Evolutionary conservation across 2,888 invertebrate species (phyloP), one percentile per base, ranked within the genome.

Genomic region (Leptura quadrifasciata): DNA sequence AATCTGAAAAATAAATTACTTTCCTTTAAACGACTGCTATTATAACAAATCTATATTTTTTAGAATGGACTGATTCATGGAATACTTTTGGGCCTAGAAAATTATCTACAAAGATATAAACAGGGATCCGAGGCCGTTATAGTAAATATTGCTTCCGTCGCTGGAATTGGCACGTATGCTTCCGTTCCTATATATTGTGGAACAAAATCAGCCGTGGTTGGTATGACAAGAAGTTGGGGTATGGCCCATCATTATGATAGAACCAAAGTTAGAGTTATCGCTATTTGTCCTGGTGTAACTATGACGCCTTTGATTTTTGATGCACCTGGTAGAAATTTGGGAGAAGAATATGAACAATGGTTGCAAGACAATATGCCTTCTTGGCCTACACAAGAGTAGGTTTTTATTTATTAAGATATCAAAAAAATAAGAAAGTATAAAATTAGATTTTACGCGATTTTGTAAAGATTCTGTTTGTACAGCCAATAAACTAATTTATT

Each of bases 221-320:
- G 78, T 21, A 31, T 82, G 58, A 82, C 82, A 0, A 24, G 72
- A 52, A 31, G 67, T 3, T 82, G 80, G 80, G 82, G 81, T 31
- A 6, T 27, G 0, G 47, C 54, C n/a, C 15, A 63, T 12, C 78
- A 78, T 18, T 91, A 81, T 76, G 86, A 89, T 0, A 87, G 87
- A 72, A 90, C 88, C 31, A 90, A 91, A 4, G 90, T 92, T 0
- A 88, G 90, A 76, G 90, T 91, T 5, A 85, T 91, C 4, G 90
- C 89, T 0, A 85, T 92, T 47, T 91, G 91, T 80, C 91, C 91
- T 5, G 91, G 91, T 1, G 89, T 89, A 61, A 91, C 91, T 0
- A 85, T 88, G 55, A 91, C 91, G 0, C 86, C 79, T n/a, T 72
- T 90, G 68, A 81, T 87, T 67, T 76, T 69, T 2, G 78, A 80